Conservation (phyloP, 1,140 invertebrate species). For the Meloidogyne chitwoodi region DNA sequence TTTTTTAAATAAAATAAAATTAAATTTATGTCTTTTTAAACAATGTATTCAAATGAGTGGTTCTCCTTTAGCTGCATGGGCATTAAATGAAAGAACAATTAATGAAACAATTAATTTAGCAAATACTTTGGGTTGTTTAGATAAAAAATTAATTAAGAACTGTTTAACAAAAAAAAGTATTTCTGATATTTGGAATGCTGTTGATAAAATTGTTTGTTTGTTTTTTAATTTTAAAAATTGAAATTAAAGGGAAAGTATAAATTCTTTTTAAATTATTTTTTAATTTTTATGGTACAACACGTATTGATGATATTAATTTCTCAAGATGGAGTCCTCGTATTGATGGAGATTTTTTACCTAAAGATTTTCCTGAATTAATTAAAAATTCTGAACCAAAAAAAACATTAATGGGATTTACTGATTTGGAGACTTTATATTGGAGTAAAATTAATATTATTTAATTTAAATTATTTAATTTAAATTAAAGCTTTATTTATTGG, state of each 20-base stretch:
- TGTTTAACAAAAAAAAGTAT: not conserved
- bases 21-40: slow-evolving; percentile 9
- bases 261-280: not conserved
- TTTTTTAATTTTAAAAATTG: not conserved
- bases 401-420: slow-evolving; percentile 30
- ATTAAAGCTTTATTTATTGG: not conserved
- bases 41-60: slow-evolving; percentile 18
- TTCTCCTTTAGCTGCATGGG: slow-evolving; percentile 7
- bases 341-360: slow-evolving; percentile 32
- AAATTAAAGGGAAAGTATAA: too few species aligned
- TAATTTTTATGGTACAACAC: not conserved
- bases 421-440: slow-evolving; percentile 33
- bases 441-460: slow-evolving; percentile 10
- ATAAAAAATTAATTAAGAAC: not conserved
- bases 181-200: not conserved
- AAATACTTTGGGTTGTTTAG: not conserved
- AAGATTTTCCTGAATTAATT: slow-evolving; percentile 25
- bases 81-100: slow-evolving; percentile 4
- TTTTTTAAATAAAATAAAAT: not conserved
- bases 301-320: slow-evolving; percentile 7
- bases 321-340: slow-evolving; percentile 5
- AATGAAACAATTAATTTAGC: not conserved
- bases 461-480: not conserved
- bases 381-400: slow-evolving; percentile 19
- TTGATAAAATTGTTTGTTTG: not conserved